Base-by-base conservation (phyloP, 2,888 invertebrate species). In the Octonoba sinensis region DNA sequence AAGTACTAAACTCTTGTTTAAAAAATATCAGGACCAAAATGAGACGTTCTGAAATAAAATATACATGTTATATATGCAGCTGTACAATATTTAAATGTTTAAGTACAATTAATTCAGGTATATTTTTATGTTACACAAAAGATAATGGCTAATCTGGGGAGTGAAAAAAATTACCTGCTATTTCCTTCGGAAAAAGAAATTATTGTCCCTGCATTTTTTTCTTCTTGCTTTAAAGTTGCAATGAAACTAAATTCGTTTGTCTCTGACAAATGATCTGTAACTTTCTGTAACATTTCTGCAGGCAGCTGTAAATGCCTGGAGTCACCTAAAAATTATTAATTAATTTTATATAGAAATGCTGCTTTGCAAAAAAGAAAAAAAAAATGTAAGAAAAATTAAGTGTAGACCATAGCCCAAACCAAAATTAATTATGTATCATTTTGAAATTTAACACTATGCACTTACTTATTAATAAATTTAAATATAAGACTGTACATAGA, bases 151-250 rank as follows among this genome's bases (percentile, higher is more conserved):
- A 51, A 15, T 20, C 47, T 11, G 18, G 20, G 24, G 12, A 71
- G 56, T 60, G 22, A 59, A 11, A 46, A 13, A 36, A 71, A 76
- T 75, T 83, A 86, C 86, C 86, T 85, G 75, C 86, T 83, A 74
- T 84, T 84, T 69, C 86, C 86, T 81, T 85, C 83, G 16, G 87
- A 86, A 90, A 95, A 94, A 87, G 94, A 93, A 86, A 95, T 91
- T 87, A 95, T 93, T 86, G 94, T 93, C 88, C 95, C 95, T 85
- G 93, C 93, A 90, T 95, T 95, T 87, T 92, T 92, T 86, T 92
- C 92, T 89, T 94, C 94, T 89, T 95, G 95, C 84, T 92, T 91
- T 84, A 95, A 90, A 87, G 92, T 91, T 77, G 94, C 94, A 86
- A 93, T 91, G 87, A 95, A 91, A 83, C 95, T 94, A 90, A 95